phyloP scores from a whole-genome alignment of 2,113 vertebrate genomes.

The Strix aluco region DNA sequence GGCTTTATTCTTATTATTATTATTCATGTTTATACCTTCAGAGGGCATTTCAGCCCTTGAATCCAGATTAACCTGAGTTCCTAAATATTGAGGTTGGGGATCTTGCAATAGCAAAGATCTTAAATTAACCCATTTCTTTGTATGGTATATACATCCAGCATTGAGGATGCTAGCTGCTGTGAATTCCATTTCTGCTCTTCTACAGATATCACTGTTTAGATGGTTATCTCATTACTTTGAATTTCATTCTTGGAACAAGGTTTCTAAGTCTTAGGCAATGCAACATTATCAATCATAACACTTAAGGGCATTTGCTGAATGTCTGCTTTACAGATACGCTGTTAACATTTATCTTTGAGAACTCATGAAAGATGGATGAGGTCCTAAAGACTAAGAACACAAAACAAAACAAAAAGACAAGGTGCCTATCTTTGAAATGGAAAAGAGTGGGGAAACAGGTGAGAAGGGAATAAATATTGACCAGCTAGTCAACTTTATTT shows the following conservation, averaged over 20 bases:
- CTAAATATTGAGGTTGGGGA: neutral
- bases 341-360: neutral
- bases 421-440: neutral
- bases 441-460: neutral
- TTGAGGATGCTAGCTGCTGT: neutral
- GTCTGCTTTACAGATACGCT: neutral
- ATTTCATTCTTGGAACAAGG: neutral
- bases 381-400: neutral
- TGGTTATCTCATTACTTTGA: neutral
- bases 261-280: neutral
- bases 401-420: neutral
- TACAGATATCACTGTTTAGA: neutral
- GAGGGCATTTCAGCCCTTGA: neutral
- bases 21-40: neutral
- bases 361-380: neutral
- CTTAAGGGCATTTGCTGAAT: neutral
- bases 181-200: neutral
- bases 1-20: neutral
- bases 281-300: neutral
- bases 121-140: neutral
- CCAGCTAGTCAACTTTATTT: neutral
- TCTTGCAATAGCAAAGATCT: neutral
- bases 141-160: neutral
- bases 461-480: neutral
- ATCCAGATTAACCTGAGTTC: neutral